Percentiles rank a stretch among this genome's conserved stretches.
phyloP scores from a whole-genome alignment of 2,113 vertebrate species.

The Chloroceryle aenea region DNA sequence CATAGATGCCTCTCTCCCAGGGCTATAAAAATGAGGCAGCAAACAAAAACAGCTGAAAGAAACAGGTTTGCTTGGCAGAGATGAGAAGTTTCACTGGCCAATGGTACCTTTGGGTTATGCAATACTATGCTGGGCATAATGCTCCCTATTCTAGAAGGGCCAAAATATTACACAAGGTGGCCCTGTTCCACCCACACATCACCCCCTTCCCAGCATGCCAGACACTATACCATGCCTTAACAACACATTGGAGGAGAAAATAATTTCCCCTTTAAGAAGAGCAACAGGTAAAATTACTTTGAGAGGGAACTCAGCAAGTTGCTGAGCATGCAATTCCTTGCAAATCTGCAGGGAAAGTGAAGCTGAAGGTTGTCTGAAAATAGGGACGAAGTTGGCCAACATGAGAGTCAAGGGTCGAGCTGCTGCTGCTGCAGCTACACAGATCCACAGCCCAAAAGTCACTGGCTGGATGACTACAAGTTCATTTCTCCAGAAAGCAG shows the following conservation, averaged over 20 bases:
- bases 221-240: background rate
- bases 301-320: background rate
- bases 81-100: background rate
- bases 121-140: background rate
- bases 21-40: background rate
- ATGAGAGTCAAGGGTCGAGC: background rate
- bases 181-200: conserved; percentile 29
- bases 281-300: background rate
- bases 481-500: background rate
- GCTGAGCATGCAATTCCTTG: background rate
- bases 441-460: background rate
- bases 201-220: background rate
- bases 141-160: conserved; percentile 34
- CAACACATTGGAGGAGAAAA: conserved; percentile 24
- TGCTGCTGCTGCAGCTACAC: background rate
- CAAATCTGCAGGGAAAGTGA: background rate
- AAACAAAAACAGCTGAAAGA: conserved; percentile 31
- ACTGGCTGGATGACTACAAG: background rate
- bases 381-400: background rate
- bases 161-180: conserved; percentile 55
- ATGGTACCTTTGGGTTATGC: background rate
- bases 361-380: background rate
- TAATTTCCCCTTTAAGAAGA: conserved; percentile 20
- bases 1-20: background rate
- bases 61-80: conserved; percentile 4